Conservation (phyloP, 2,113 vertebrate genomes). For the Delphinapterus leucas region DNA sequence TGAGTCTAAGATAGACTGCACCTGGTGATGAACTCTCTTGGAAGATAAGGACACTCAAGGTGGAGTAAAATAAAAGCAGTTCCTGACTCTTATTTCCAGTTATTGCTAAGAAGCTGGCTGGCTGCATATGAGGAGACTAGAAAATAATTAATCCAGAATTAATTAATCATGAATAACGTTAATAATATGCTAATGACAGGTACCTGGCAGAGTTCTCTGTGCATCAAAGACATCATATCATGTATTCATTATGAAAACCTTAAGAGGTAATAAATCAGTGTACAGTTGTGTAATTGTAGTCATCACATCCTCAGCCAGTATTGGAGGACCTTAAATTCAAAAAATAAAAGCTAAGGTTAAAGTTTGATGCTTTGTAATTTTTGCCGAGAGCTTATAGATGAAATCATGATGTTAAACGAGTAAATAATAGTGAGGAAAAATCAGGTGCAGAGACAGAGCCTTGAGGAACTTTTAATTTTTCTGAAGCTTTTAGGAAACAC, state of each 20-base stretch:
- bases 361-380: not conserved
- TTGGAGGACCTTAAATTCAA: not conserved
- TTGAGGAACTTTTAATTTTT: not conserved
- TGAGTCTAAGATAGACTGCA: not conserved
- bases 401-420: not conserved
- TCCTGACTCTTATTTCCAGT: not conserved
- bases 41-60: not conserved
- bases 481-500: not conserved
- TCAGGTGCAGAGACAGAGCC: not conserved
- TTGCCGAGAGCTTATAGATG: not conserved
- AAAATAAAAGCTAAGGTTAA: not conserved
- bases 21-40: not conserved
- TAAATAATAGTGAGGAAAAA: not conserved
- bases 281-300: not conserved
- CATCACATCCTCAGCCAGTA: not conserved
- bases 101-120: not conserved
- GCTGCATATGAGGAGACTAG: not conserved
- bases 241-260: not conserved
- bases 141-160: not conserved
- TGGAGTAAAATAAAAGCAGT: not conserved
- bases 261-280: not conserved
- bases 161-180: not conserved
- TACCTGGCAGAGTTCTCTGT: not conserved
- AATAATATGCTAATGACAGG: not conserved
- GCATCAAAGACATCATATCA: not conserved